Conservation (phyloP, 2,113 vertebrate species). For the Platichthys stellatus region DNA sequence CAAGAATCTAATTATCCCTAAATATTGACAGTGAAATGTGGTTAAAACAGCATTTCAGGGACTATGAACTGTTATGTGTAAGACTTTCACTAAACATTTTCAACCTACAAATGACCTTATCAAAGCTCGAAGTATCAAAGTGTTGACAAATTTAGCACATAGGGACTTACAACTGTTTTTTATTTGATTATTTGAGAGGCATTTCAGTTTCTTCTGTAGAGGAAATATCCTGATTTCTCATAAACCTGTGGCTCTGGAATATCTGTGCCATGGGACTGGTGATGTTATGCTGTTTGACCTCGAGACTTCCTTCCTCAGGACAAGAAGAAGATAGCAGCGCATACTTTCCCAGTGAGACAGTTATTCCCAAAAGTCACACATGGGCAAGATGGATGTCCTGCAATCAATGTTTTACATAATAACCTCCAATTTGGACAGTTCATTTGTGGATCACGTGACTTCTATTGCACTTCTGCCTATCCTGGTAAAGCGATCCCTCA, state of each 20-base stretch:
- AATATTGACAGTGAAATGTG: no score
- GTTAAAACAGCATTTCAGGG: no score
- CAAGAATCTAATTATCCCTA: no score
- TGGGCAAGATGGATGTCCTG: conserved; percentile 5
- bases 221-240: conserved; percentile 69
- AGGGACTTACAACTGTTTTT: conserved; percentile 30
- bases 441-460: background rate
- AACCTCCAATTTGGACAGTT: background rate
- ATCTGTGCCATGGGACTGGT: conserved; percentile 21
- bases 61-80: no score
- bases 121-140: background rate
- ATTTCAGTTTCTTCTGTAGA: conserved; percentile 32
- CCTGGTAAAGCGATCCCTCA: no score
- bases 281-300: conserved; percentile 47
- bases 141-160: conserved; percentile 3
- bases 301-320: conserved; percentile 77
- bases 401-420: conserved; percentile 18
- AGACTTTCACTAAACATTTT: conserved; percentile 1
- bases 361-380: conserved; percentile 15
- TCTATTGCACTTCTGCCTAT: no score
- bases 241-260: conserved; percentile 42
- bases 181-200: conserved; percentile 18
- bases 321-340: conserved; percentile 61
- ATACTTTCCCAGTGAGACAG: conserved; percentile 65
- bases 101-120: conserved; percentile 1